Conservation (phyloP, 2,113 vertebrate species). For the Aythya baeri region DNA sequence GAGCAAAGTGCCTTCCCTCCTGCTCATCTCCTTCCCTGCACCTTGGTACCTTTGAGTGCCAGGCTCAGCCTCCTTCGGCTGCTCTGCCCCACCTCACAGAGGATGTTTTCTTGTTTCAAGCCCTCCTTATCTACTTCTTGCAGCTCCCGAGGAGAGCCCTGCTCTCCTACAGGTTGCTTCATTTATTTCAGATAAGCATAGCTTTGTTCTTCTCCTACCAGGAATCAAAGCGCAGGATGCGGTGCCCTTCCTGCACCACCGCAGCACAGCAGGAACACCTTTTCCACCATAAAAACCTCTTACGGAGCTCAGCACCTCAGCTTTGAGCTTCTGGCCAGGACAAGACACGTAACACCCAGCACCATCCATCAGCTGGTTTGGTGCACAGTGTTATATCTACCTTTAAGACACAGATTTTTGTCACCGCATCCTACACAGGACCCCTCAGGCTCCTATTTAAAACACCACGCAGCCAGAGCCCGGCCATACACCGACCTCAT, state of each 20-base stretch:
- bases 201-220: background rate
- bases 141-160: background rate
- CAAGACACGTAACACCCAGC: rapidly evolving
- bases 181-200: background rate
- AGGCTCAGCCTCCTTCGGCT: rapidly evolving
- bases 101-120: background rate
- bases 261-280: background rate
- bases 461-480: too few species aligned
- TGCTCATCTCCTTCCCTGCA: background rate
- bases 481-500: too few species aligned
- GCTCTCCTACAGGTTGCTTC: rapidly evolving
- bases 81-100: background rate
- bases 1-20: rapidly evolving
- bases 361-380: rapidly evolving
- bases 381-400: rapidly evolving
- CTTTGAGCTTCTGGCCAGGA: rapidly evolving
- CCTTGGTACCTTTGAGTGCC: rapidly evolving
- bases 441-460: background rate
- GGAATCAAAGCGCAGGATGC: rapidly evolving
- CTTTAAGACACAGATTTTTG: too few species aligned
- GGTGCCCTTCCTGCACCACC: rapidly evolving
- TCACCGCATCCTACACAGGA: too few species aligned
- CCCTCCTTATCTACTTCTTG: background rate
- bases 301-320: rapidly evolving
- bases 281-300: rapidly evolving